Conservation (phyloP, 2,888 invertebrate genomes). For the Acanthococcus lagerstroemiae region DNA sequence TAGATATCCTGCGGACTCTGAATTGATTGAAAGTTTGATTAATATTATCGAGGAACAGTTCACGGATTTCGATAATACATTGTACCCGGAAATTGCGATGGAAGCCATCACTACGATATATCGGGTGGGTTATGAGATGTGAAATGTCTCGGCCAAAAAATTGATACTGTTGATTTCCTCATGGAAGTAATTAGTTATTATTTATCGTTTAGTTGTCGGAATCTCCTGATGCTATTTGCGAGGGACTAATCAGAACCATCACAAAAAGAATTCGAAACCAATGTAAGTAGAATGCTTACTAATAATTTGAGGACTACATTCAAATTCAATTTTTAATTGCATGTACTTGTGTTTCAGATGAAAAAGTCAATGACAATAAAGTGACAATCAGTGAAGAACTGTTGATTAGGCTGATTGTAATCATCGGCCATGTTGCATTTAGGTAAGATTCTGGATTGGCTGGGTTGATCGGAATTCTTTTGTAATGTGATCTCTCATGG, state of each 20-base stretch:
- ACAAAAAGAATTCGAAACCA: neutral
- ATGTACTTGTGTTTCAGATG: too few species aligned
- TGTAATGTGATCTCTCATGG: too few species aligned
- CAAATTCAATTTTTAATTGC: too few species aligned
- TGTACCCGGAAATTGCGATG: slow-evolving; percentile 50
- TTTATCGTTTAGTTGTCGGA: slow-evolving; percentile 46
- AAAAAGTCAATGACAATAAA: too few species aligned
- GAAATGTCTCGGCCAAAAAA: too few species aligned
- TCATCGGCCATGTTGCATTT: slow-evolving; percentile 67
- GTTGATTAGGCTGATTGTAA: slow-evolving; percentile 45
- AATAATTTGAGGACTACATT: too few species aligned
- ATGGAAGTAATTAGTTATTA: neutral
- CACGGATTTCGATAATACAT: slow-evolving; percentile 42
- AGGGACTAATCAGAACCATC: slow-evolving; percentile 36
- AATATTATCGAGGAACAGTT: slow-evolving; percentile 47
- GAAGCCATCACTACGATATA: slow-evolving; percentile 52
- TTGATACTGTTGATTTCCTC: too few species aligned
- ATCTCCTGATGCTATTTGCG: slow-evolving; percentile 47
- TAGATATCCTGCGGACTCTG: slow-evolving; percentile 46
- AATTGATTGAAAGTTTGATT: slow-evolving; percentile 47
- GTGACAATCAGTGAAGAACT: slow-evolving; percentile 32
- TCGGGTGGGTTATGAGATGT: slow-evolving; percentile 35
- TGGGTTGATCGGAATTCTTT: too few species aligned
- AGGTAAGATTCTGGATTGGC: slow-evolving; percentile 35
- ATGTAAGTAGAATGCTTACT: too few species aligned